phyloP scores from a whole-genome alignment of 2,113 vertebrate species.

The Gobiocypris rarus region DNA sequence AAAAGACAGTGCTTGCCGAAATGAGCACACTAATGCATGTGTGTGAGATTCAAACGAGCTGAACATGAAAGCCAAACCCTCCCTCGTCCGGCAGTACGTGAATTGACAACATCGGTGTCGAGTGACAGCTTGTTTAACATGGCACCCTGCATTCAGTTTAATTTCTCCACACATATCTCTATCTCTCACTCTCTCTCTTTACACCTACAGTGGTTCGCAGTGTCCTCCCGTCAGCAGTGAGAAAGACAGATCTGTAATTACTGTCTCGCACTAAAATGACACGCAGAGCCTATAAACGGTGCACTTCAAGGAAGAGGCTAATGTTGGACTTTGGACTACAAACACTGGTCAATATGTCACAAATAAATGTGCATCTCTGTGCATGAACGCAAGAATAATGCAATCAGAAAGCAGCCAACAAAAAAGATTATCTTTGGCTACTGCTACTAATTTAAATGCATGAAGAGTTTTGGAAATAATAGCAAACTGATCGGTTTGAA shows the following conservation, averaged over 20 bases:
- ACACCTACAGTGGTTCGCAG: not conserved
- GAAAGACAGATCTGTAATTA: slow-evolving; percentile 28
- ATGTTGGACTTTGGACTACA: not conserved
- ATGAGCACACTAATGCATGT: slow-evolving; percentile 19
- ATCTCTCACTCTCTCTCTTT: not conserved
- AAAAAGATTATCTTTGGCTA: not conserved
- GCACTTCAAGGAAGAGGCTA: not conserved
- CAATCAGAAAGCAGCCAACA: not conserved
- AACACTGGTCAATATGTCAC: not conserved
- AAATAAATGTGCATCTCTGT: not conserved
- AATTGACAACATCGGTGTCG: not conserved
- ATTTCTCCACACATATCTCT: slow-evolving; percentile 4
- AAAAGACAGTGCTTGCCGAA: slow-evolving; percentile 13
- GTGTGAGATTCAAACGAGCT: slow-evolving; percentile 1
- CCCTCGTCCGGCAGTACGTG: not conserved
- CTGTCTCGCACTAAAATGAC: not conserved
- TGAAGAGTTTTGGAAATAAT: no score
- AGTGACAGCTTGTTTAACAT: not conserved
- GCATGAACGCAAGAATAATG: not conserved
- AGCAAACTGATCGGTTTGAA: no score
- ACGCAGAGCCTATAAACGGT: not conserved
- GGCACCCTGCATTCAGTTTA: not conserved
- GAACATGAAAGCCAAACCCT: not conserved
- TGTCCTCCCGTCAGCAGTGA: not conserved
- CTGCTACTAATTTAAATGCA: not conserved